phyloP scores from a whole-genome alignment of 23 tunicate genomes.

The Halocynthia roretzi region DNA sequence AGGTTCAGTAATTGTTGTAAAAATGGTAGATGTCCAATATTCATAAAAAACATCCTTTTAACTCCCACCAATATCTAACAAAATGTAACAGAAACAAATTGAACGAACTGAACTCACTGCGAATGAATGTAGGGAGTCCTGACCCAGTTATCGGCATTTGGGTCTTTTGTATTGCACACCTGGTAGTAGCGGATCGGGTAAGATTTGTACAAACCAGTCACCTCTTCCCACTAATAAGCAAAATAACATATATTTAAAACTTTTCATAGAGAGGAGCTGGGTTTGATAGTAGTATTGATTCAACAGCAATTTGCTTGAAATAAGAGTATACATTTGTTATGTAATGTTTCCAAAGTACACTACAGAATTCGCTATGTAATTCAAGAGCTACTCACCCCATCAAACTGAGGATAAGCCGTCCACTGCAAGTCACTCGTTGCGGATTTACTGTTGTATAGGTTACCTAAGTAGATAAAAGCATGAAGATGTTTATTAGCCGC shows the following conservation, averaged over 20 bases:
- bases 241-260: not conserved
- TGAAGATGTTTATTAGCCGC: too few relatives aligned
- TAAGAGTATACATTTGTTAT: too few relatives aligned
- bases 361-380: too few relatives aligned
- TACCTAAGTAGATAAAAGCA: slow-evolving; percentile 17
- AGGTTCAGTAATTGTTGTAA: too few relatives aligned
- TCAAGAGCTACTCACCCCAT: slow-evolving; percentile 37
- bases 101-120: slow-evolving; percentile 11
- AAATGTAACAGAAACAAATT: not conserved
- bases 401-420: slow-evolving; percentile 32
- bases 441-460: slow-evolving; percentile 43
- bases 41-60: too few relatives aligned
- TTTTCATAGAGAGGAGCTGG: too few relatives aligned
- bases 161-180: slow-evolving; percentile 28
- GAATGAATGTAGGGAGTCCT: slow-evolving; percentile 64
- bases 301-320: too few relatives aligned
- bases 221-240: slow-evolving; percentile 62
- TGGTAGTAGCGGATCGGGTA: slow-evolving; percentile 46
- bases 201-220: slow-evolving; percentile 36
- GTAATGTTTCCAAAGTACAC: too few relatives aligned
- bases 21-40: too few relatives aligned
- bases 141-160: slow-evolving; percentile 50
- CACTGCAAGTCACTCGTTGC: slow-evolving; percentile 49
- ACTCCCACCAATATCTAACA: too few relatives aligned
- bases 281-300: too few relatives aligned